Evolutionary conservation across 2,797 vertebrate genomes (phyloP), one percentile per base, ranked within the genome.

Genomic region (Thaleichthys pacificus): DNA sequence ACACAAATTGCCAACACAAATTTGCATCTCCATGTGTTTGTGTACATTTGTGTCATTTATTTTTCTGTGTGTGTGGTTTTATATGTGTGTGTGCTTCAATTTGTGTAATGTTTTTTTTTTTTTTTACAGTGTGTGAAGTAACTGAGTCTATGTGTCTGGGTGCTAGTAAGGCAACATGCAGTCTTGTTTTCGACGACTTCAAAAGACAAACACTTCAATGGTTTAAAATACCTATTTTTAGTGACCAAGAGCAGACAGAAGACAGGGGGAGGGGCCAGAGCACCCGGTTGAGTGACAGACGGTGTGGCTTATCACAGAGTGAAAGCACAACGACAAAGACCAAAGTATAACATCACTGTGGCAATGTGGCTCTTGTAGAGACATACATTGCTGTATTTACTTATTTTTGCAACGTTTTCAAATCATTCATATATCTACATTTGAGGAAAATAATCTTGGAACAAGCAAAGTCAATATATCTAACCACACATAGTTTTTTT

Each of bases 131-230:
- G 61, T 66, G 69, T 60, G 66, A 38, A 61, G 30, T 60, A 32
- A 69, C 60, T 51, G 15, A 69, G 19, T 67, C 69, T 60, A 14
- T 72, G 38, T 67, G 66, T 72, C 51, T 22, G 24, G 68, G 21
- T 69, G 61, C 69, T 60, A 77, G 79, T 78, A 75, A 80, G 77
- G 82, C 75, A 1, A 72, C 78, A 83, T 87, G 85, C 80, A 77
- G 71, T 82, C 64, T 74, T 64, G 32, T 66, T 62, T 72, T 21
- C 21, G 22, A 60, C 63, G 22, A 61, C 68, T 63, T 72, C 47
- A 75, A 70, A 67, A 26, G 65, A 54, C 60, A 64, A 73, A 77
- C 64, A 65, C 24, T 58, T 58, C 28, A 69, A 70, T 61, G 60
- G 73, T 73, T 66, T 73, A 68, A 71, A 78, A 58, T 3, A 6